Conservation (phyloP, 2,797 vertebrate species). For the Eulemur coronatus region DNA sequence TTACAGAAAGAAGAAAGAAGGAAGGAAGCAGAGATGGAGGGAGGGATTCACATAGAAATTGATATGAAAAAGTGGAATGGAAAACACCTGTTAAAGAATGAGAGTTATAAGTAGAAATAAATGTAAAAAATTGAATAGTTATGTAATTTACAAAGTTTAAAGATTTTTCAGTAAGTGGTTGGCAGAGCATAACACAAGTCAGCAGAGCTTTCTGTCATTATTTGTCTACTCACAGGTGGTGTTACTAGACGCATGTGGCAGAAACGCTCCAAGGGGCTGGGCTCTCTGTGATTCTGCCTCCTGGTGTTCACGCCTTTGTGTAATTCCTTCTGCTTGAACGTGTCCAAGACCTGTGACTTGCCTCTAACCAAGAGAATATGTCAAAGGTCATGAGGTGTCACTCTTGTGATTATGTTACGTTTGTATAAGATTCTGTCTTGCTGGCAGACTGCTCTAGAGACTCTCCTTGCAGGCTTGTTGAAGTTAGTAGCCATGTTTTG, state of each 20-base stretch:
- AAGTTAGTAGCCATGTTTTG: neutral
- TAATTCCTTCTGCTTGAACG: neutral
- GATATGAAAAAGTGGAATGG: neutral
- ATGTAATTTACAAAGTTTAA: neutral
- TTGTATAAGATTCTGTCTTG: neutral
- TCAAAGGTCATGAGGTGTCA: neutral
- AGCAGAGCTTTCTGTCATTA: neutral
- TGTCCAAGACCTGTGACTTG: neutral
- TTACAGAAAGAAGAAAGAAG: neutral
- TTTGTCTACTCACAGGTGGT: neutral
- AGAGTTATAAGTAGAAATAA: neutral
- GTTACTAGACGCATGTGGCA: neutral
- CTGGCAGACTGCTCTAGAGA: neutral
- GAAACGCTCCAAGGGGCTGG: neutral
- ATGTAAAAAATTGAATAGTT: neutral
- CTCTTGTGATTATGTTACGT: neutral
- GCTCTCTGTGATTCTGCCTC: neutral
- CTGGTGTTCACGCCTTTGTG: neutral
- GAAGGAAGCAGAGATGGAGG: neutral
- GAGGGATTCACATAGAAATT: neutral
- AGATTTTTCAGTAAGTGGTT: neutral
- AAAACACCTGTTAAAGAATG: neutral
- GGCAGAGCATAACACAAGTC: neutral
- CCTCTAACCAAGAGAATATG: neutral
- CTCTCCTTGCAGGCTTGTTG: neutral